Percentiles rank a stretch among this genome's conserved stretches.
These are phyloP conservation scores for Trichonephila clavipes DNA, from an alignment of 1,140 invertebrate species.

Conservation along the genomic window DNA sequence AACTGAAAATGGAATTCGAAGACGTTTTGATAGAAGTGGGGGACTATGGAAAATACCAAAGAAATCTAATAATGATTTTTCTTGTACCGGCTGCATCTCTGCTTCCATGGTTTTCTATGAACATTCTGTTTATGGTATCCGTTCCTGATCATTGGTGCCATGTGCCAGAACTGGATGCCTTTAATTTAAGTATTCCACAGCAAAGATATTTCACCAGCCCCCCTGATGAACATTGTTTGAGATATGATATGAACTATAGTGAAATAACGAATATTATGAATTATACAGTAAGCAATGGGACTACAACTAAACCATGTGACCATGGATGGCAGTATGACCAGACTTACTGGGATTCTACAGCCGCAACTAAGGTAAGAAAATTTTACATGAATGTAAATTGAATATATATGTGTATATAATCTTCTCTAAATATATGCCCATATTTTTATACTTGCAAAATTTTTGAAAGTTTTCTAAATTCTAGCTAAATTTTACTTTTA, in stretches of 20 bases:
- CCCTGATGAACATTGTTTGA: constrained; percentile 73
- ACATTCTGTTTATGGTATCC: constrained; percentile 82
- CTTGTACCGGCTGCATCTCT: constrained; percentile 72
- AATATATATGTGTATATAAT: no score
- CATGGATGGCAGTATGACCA: constrained; percentile 81
- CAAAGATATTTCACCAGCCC: constrained; percentile 67
- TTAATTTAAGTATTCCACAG: constrained; percentile 81
- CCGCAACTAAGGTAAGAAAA: constrained; percentile 80
- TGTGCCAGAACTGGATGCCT: constrained; percentile 81
- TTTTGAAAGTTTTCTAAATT: no score
- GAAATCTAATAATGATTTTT: constrained; percentile 78
- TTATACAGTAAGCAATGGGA: constrained; percentile 23
- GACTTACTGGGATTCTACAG: constrained; percentile 80
- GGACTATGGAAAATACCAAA: constrained; percentile 84
- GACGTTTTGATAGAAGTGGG: constrained; percentile 83
- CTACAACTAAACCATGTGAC: constrained; percentile 80
- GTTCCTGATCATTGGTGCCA: constrained; percentile 84
- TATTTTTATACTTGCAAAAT: no score
- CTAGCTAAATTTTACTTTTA: no score
- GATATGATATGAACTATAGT: constrained; percentile 78
- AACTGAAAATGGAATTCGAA: constrained; percentile 83
- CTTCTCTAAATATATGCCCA: no score
- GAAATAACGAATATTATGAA: constrained; percentile 44
- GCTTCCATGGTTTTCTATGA: constrained; percentile 79
- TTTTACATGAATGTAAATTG: not conserved